phyloP scores from a whole-genome alignment of 2,113 vertebrate species.

The Datnioides undecimradiatus region DNA sequence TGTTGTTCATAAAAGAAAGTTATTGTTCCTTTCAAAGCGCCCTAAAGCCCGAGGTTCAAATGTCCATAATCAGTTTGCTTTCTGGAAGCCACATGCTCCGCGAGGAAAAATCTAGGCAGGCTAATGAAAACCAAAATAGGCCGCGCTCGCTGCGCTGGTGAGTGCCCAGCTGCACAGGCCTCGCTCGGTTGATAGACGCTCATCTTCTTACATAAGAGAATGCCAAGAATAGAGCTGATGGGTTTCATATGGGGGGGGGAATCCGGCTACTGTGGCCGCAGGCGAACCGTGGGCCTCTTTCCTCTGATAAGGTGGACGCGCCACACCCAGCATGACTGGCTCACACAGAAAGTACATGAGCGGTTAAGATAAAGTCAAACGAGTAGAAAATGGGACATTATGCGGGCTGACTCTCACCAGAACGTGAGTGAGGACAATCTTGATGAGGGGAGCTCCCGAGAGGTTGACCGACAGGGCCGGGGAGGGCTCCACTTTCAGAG shows the following conservation, averaged over 20 bases:
- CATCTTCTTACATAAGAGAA: conserved; percentile 50
- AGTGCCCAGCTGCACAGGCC: conserved; percentile 56
- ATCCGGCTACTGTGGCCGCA: not conserved
- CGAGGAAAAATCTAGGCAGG: conserved; percentile 56
- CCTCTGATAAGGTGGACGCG: no score
- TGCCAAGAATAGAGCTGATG: conserved; percentile 58
- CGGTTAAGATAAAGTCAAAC: conserved; percentile 3
- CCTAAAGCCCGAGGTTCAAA: conserved; percentile 65
- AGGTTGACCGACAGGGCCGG: conserved; percentile 88
- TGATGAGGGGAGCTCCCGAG: conserved; percentile 89
- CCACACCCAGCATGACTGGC: conserved; percentile 29
- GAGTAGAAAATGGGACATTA: not conserved
- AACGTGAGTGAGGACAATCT: conserved; percentile 88
- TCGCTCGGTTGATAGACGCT: conserved; percentile 39
- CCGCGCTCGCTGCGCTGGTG: conserved; percentile 51
- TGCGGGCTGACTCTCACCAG: conserved; percentile 85
- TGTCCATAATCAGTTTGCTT: conserved; percentile 75
- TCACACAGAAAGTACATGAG: conserved; percentile 11
- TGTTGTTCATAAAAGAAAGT: conserved; percentile 78
- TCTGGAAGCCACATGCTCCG: conserved; percentile 72
- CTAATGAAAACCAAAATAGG: conserved; percentile 75
- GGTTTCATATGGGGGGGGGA: conserved; percentile 37
- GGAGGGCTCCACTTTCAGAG: conserved; percentile 90
- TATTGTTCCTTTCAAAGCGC: conserved; percentile 78
- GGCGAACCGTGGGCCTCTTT: no score